Evolutionary conservation across 2,888 invertebrate species (phyloP), one percentile per base, ranked within the genome.

Genomic region (Mesochorus sp.): DNA sequence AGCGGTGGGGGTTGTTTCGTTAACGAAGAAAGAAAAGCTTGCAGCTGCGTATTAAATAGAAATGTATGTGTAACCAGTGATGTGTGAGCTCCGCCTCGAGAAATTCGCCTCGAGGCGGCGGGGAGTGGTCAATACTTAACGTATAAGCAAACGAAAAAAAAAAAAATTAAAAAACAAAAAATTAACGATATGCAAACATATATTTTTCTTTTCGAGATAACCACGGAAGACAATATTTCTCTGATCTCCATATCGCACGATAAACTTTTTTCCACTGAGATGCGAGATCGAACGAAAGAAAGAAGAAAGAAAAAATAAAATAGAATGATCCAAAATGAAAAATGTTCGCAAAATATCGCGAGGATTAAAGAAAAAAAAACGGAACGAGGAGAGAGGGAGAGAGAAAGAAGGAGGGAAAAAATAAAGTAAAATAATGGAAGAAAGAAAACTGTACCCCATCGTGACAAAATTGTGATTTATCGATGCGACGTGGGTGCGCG

Each of bases 161-260:
- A 44, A 17, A 17, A 21, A 67, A 1, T 26, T 19, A 64, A 51
- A 49, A 59, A 53, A 42, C 26, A 24, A 49, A 57, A 21, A 24
- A 21, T 42, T 37, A 37, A 70, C 49, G 26, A 59, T 62, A 51
- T 39, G 57, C 76, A 84, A 59, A 70, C 80, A 83, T 85, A 78
- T 81, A 83, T 86, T 84, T 85, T 84, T 88, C 83, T 85, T 86
- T 84, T 86, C 85, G 85, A 86, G 83, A 86, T 75, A 76, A 47
- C 68, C 87, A 89, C 85, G 86, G 86, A 88, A 86, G 89, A 89
- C 89, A 89, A 90, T 90, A 90, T 90, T 89, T 87, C 83, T 85
- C 85, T 80, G 85, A 84, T 85, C 85, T 86, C 85, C 85, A 85
- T 84, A 84, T 85, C 82, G 82, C 79, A 66, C 71, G 72, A 71